Evolutionary conservation across 2,113 vertebrate genomes (phyloP), one percentile per base, ranked within the genome.

Genomic region (Eretmochelys imbricata): DNA sequence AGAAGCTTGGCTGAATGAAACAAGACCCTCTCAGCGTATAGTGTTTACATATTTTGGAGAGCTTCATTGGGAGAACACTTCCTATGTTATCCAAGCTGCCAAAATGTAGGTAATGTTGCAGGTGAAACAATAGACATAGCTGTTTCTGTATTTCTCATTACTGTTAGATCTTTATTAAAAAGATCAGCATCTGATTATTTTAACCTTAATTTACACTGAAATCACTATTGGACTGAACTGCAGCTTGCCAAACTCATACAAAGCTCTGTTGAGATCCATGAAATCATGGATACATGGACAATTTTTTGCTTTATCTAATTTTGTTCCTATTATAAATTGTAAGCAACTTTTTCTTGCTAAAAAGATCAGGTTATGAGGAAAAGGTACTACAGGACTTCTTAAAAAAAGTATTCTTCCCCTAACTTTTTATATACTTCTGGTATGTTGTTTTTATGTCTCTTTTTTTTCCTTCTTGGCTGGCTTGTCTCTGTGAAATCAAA

Each of bases 391-490:
- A n/a, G 62, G 17, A 69, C 3, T 69, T 69, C 85, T 89, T 50
- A 89, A 88, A 29, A 84, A 35, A 88, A n/a, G 38, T 46, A 17
- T 9, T 72, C 4, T 16, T 85, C 8, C 72, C 38, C n/a, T 76
- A 76, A 27, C 20, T 13, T 69, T 69, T 69, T 76, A 76, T 76
- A 6, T 42, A 46, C 24, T 46, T 76, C 72, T 76, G 38, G 5
- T 46, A 80, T 93, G 3, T 24, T 76, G 20, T 90, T 94, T 65
- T 92, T 65, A 89, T 94, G 81, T 82, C 93, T 94, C 93, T 94
- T 90, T 50, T 50, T 38, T 85, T 10, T 13, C 57, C n/a, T 20
- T 90, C 51, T 76, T 76, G 38, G 1, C 80, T 83, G 50, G 78
- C 91, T 50, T 72, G 24, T 81, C 48, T 9, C 72, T 91, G 84